Percentiles rank a stretch among this genome's conserved stretches.
Conservation (phyloP, 2,797 vertebrate genomes). For the Tachyglossus aculeatus region DNA sequence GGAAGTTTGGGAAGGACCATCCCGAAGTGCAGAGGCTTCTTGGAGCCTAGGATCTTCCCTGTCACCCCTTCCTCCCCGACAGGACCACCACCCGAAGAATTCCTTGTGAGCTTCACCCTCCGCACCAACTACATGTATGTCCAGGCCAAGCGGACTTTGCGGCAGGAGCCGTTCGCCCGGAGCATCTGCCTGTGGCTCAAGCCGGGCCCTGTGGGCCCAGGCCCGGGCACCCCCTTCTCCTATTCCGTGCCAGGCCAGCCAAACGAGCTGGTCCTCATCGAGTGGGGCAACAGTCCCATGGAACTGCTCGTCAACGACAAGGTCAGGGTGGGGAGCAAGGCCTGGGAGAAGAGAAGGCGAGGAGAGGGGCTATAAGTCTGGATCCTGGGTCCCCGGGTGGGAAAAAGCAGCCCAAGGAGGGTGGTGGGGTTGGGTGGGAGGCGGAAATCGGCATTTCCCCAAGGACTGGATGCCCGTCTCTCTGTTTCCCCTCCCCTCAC, state of each 20-base stretch:
- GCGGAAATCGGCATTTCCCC: background rate
- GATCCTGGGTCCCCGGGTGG: background rate
- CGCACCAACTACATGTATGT: conserved; percentile 87
- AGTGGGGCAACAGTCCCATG: conserved; percentile 86
- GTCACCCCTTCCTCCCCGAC: conserved; percentile 22
- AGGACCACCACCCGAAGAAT: conserved; percentile 75
- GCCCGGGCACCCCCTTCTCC: conserved; percentile 85
- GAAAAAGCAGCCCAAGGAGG: background rate
- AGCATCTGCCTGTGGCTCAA: conserved; percentile 85
- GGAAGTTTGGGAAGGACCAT: too few species aligned
- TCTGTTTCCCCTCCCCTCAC: background rate
- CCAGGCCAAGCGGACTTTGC: conserved; percentile 75
- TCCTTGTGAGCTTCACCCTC: conserved; percentile 84
- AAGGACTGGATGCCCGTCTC: too few species aligned
- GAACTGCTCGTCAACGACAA: conserved; percentile 85
- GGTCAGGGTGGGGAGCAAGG: conserved; percentile 38
- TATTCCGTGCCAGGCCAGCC: conserved; percentile 84
- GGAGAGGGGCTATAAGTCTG: too few species aligned
- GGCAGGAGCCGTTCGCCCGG: conserved; percentile 82
- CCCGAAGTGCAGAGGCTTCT: too few species aligned
- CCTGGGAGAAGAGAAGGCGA: accelerated
- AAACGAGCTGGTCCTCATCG: conserved; percentile 86
- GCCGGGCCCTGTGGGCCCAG: conserved; percentile 72
- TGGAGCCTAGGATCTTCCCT: background rate
- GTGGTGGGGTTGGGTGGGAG: too few species aligned